Evolutionary conservation across 2,888 invertebrate genomes (phyloP).

Genomic region (Mycalesis mineus): DNA sequence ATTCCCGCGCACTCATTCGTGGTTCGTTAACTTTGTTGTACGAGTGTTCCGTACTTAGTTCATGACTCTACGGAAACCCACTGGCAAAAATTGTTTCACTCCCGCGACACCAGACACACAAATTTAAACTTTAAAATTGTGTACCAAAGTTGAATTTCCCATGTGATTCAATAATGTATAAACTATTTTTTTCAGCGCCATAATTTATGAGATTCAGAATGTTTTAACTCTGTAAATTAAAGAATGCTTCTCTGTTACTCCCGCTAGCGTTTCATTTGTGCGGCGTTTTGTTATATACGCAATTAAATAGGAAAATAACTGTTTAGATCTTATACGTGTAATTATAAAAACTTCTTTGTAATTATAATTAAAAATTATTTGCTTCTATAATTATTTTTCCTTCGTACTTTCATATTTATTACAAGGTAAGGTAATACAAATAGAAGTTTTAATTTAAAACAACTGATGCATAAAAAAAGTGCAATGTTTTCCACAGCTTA

Average conservation of each 20-base stretch:
- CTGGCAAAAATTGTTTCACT: constrained; percentile 33
- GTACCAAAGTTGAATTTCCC: not conserved
- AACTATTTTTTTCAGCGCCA: constrained; percentile 24
- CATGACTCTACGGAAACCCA: constrained; percentile 49
- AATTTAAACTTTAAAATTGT: constrained; percentile 7
- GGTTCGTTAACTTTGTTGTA: constrained; percentile 74
- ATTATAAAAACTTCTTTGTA: not conserved
- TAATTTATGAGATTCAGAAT: constrained; percentile 28
- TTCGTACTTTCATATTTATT: not conserved
- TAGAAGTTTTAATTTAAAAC: too few species aligned
- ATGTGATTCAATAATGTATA: not conserved
- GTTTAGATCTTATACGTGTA: not conserved
- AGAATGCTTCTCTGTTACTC: constrained; percentile 20
- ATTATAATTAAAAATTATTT: not conserved
- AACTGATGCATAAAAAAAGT: too few species aligned
- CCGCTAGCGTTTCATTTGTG: constrained; percentile 14
- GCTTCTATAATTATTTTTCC: not conserved
- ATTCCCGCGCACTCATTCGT: constrained; percentile 64
- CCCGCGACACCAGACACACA: constrained; percentile 1
- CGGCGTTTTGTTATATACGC: not conserved
- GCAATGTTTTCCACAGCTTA: too few species aligned
- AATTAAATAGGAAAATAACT: not conserved
- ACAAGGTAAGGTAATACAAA: too few species aligned
- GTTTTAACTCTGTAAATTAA: constrained; percentile 29
- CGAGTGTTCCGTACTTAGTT: constrained; percentile 62